Evolutionary conservation across 2,888 invertebrate species (phyloP).

Genomic region (Sinelater perroti): DNA sequence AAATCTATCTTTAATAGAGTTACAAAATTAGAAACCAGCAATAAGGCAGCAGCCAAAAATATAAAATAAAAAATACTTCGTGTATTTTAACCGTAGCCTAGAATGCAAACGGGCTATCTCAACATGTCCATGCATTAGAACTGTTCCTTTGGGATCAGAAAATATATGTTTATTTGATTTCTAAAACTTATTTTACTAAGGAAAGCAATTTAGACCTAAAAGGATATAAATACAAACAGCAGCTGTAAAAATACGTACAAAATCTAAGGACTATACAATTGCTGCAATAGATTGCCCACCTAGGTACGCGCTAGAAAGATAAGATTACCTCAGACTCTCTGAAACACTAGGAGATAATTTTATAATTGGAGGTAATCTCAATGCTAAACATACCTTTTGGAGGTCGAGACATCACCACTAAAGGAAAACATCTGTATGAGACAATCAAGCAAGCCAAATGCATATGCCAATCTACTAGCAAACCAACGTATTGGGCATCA

Average conservation of each 20-base stretch:
- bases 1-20: constrained; percentile 21
- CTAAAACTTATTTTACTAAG: constrained; percentile 26
- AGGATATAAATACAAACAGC: constrained; percentile 16
- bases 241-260: too few species aligned
- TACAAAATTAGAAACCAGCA: constrained; percentile 19
- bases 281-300: constrained; percentile 27
- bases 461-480: neutral
- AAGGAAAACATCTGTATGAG: too few species aligned
- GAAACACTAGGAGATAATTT: constrained; percentile 31
- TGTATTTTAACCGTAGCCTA: constrained; percentile 29
- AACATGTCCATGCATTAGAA: constrained; percentile 11
- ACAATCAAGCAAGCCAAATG: constrained; percentile 2
- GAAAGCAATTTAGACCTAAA: constrained; percentile 20
- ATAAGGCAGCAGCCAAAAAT: constrained; percentile 13
- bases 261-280: constrained; percentile 18
- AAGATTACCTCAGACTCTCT: constrained; percentile 21
- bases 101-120: constrained; percentile 31
- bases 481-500: constrained; percentile 1
- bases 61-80: constrained; percentile 19
- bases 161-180: constrained; percentile 19
- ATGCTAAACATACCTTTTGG: constrained; percentile 14
- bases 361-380: constrained; percentile 39
- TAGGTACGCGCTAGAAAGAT: constrained; percentile 8
- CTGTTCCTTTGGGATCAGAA: constrained; percentile 9
- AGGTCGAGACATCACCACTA: constrained; percentile 13